Evolutionary conservation across 2,113 vertebrate genomes (phyloP), one percentile per base, ranked within the genome.

Genomic region (Bos indicus): DNA sequence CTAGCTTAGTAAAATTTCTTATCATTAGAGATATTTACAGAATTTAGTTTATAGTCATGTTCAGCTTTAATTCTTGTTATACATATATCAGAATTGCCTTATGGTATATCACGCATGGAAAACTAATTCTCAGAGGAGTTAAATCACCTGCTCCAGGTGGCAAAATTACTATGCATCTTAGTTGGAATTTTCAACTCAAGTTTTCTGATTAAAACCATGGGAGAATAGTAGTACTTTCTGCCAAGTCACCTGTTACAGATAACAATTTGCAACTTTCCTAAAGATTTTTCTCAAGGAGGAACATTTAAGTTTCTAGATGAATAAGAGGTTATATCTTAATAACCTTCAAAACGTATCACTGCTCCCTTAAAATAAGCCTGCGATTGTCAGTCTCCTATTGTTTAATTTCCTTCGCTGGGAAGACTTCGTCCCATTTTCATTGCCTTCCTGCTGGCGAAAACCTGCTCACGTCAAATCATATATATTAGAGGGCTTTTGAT

Each of bases 341-440:
- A 97, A 96, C 78, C 94, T 97, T 98, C 96, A 96, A 97, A 97
- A 97, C 43, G 90, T 96, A 96, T 97, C 96, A 97, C 56, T 7
- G 2, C 26, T 94, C 62, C 30, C 64, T 91, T 93, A 97, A 97
- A 98, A 97, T 96, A 97, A 80, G 90, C 84, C 78, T 95, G 83
- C 40, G 90, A 36, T 97, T 93, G 90, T 97, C 97, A 97, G 93
- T 25, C 48, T 95, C 98, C 97, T 94, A 83, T 97, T 96, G 97
- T 91, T 97, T 98, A 97, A 97, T 98, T 97, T 97, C 80, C 88
- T 97, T 95, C 84, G 21, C 91, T 87, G 28, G 91, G 81, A 97
- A 97, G 93, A 36, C 93, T 97, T 95, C 71, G 96, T 97, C 83
- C 97, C 89, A 97, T 98, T 98, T 97, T 97, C 97, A 96, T 97